phyloP scores from a whole-genome alignment of 2,888 invertebrate genomes.

The Zygothrica quintamaculata region DNA sequence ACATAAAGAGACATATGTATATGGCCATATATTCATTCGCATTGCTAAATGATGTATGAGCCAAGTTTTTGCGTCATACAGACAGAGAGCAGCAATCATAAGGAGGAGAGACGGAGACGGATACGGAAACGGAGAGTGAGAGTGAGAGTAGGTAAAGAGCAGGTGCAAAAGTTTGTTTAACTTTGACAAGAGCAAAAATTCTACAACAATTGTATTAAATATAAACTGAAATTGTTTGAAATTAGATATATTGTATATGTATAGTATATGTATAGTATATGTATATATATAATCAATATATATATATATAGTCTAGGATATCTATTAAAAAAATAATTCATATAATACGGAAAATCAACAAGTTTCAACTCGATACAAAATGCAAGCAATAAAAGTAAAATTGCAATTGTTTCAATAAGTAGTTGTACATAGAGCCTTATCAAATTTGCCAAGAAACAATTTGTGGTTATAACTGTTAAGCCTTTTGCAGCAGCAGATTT shows the following conservation, averaged over 20 bases:
- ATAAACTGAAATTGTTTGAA: no score
- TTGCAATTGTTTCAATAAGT: not conserved
- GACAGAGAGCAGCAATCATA: not conserved
- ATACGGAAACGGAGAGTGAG: no score
- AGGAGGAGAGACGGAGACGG: not conserved
- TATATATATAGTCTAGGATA: no score
- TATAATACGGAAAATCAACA: not conserved
- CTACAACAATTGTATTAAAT: no score
- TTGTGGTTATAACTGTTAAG: conserved; percentile 10
- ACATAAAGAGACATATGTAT: not conserved
- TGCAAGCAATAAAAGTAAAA: not conserved
- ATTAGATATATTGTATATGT: no score
- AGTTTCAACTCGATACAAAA: not conserved
- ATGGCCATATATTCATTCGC: conserved; percentile 35
- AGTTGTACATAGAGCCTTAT: no score
- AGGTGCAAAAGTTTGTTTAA: conserved; percentile 45
- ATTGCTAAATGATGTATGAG: conserved; percentile 52
- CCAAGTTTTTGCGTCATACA: conserved; percentile 30
- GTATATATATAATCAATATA: no score
- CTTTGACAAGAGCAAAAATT: no score
- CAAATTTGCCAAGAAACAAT: no score
- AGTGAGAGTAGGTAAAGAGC: conserved; percentile 21
- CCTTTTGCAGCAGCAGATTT: not conserved
- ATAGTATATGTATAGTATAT: no score
- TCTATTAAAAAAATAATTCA: not conserved